These are phyloP conservation scores for Nematostella vectensis DNA, from an alignment of 92 coral and sea anemone species.

Conservation along the genomic window DNA sequence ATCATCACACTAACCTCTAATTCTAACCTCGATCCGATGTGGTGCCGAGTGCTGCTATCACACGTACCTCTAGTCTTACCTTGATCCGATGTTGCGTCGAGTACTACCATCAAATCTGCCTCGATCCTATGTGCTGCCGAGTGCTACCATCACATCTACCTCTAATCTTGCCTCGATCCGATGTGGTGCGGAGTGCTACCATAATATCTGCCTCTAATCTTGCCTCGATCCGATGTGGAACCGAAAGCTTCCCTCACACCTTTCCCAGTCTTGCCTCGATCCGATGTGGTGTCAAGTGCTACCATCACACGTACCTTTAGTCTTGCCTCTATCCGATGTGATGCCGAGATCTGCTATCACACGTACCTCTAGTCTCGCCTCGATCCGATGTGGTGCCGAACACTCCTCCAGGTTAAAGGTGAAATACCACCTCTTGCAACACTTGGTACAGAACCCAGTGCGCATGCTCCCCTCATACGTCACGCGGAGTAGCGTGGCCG, in stretches of 20 bases:
- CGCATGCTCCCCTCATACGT: conserved; percentile 73
- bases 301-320: conserved; percentile 6
- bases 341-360: conserved; percentile 19
- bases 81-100: conserved; percentile 33
- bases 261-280: too few relatives aligned
- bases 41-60: conserved; percentile 21
- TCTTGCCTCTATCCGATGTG: conserved; percentile 44
- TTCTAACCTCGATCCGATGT: conserved; percentile 45
- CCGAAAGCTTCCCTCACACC: too few relatives aligned
- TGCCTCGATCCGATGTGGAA: conserved; percentile 38
- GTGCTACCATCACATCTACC: not conserved
- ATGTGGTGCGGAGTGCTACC: conserved; percentile 23
- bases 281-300: too few relatives aligned
- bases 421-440: conserved; percentile 77
- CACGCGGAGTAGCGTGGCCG: conserved; percentile 43
- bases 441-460: conserved; percentile 54
- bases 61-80: conserved; percentile 24
- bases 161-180: conserved; percentile 51
- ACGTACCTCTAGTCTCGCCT: conserved; percentile 34
- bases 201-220: conserved; percentile 13
- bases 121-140: too few relatives aligned
- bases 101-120: too few relatives aligned
- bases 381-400: conserved; percentile 27
- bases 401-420: conserved; percentile 48
- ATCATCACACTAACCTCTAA: conserved; percentile 5